Evolutionary conservation across 1,140 invertebrate species (phyloP), one percentile per base, ranked within the genome.

Genomic region (Panagrolaimus sp.): DNA sequence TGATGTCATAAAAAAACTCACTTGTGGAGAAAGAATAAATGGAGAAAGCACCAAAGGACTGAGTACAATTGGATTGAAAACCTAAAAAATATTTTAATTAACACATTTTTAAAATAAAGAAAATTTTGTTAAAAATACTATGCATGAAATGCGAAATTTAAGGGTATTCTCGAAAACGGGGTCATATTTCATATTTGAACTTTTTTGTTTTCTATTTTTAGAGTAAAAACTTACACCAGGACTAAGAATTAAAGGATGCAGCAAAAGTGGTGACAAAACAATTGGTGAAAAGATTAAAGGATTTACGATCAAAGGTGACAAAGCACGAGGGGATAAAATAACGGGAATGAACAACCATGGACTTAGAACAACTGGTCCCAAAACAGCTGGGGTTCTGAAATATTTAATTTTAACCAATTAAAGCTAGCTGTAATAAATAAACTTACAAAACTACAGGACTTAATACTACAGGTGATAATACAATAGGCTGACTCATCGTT

Each of bases 261-360:
- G 4, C 5, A 27, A 25, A 20, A 57, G 27, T 20, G 72, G 72
- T 2, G 73, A 65, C 44, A 74, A 44, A 46, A 77, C 74, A 5
- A 79, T 48, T 4, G 75, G 66, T 9, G 75, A 69, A 45, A 77
- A 67, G n/a, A 77, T 65, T 31, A 76, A 77, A 5, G 76, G 76
- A 11, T 75, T 77, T 44, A 77, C n/a, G 16, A 77, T 66, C 31
- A 77, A 27, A 5, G 80, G 76, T 1, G 69, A 71, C 9, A 78
- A 44, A 9, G 76, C 67, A 44, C 73, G 73, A 47, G 77, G 77
- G 14, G 67, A 66, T 11, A 80, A 62, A 43, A 79, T 72, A 5
- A 79, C 31, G 23, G 77, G 77, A 42, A 77, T 63, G 13, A 79
- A 77, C 3, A 79, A 63, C 76, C 74, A 80, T 4, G 76, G 78